These are phyloP conservation scores for Percina caprodes DNA, from an alignment of 2,113 vertebrate species.

Conservation along the genomic window DNA sequence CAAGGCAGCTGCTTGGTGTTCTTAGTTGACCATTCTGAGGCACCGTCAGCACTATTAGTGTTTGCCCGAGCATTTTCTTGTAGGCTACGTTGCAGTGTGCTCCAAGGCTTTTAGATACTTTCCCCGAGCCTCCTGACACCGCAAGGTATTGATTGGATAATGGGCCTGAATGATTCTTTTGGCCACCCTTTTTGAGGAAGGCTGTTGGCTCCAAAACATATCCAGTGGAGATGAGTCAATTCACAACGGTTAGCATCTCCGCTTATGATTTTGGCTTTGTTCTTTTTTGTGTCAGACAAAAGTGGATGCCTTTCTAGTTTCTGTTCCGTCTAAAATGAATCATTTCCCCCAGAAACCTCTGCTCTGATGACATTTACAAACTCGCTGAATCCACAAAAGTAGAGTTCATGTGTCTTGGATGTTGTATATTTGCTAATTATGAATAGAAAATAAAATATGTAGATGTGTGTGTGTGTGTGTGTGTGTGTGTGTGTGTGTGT, in stretches of 20 bases:
- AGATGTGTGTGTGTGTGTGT: background rate
- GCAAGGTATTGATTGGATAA: constrained; percentile 75
- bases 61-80: constrained; percentile 60
- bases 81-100: constrained; percentile 34
- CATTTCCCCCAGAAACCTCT: constrained; percentile 51
- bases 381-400: background rate
- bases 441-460: background rate
- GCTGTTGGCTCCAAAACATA: constrained; percentile 52
- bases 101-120: constrained; percentile 69
- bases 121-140: constrained; percentile 46
- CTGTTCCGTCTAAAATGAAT: constrained; percentile 63
- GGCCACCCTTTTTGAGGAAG: constrained; percentile 38
- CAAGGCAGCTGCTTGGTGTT: constrained; percentile 1
- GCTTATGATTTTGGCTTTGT: constrained; percentile 61
- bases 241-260: constrained; percentile 64
- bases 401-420: background rate
- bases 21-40: constrained; percentile 40
- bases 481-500: constrained; percentile 4
- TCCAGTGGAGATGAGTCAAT: constrained; percentile 71
- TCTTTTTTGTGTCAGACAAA: constrained; percentile 60
- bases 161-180: constrained; percentile 71
- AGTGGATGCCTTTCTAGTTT: constrained; percentile 68
- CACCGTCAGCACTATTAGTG: constrained; percentile 58
- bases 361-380: constrained; percentile 21
- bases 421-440: background rate